Evolutionary conservation across 2,888 invertebrate genomes (phyloP), one percentile per base, ranked within the genome.

Genomic region (Coleophora flavipennella): DNA sequence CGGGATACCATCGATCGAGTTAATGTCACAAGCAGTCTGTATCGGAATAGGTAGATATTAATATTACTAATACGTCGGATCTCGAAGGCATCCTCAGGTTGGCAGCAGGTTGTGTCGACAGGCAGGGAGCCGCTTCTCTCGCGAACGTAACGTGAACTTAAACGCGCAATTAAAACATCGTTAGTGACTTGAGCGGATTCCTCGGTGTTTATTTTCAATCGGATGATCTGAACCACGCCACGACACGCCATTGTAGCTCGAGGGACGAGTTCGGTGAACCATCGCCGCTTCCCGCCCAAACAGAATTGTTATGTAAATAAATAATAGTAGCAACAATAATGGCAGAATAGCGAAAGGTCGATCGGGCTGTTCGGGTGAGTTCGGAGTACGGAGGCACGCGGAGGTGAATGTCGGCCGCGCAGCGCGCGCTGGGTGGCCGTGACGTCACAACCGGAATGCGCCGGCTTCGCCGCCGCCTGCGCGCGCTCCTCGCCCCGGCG

Each of bases 381-480:
- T 59, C 42, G 42, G 41, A 50, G 60, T 56, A 13, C 53, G 55
- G 56, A 59, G 61, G 57, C 65, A 61, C 62, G 53, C 66, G 56
- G 74, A 72, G 76, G 76, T 77, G 81, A 78, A 76, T 73, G 78
- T 72, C 75, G 73, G 59, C 20, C 20, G 20, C 20, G 20, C 66
- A 80, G 72, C 72, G 53, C 71, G 72, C 72, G 53, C 71, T 84
- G 84, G 84, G 84, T 83, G 84, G 83, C 67, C 84, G 73, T 84
- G 84, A 84, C 84, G 84, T 84, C 84, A 84, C 76, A 69, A 65
- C 55, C 74, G 80, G 83, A 84, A 84, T 84, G 83, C 71, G 80
- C 71, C 72, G 66, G 71, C 72, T 67, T 67, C 60, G 53, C 70
- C 57, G 48, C 55, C 50, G 53, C 43, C 40, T 42, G 48, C 46